phyloP scores from a whole-genome alignment of 2,888 invertebrate species.

The Zaprionus bogoriensis region DNA sequence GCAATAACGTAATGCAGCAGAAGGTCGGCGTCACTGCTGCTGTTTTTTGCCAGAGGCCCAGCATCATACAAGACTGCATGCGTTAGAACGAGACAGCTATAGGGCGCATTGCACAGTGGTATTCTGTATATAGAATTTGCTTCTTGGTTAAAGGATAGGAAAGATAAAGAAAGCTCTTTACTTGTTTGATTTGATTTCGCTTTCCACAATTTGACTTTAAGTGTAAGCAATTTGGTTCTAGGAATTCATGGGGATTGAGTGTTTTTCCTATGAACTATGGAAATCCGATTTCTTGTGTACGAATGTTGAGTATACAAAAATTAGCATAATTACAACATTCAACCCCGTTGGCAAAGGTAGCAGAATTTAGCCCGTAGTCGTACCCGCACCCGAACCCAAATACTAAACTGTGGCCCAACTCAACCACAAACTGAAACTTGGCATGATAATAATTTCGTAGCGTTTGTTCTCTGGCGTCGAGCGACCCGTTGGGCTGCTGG shows the following conservation, averaged over 20 bases:
- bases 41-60: too few species aligned
- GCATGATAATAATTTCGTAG: constrained; percentile 62
- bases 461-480: constrained; percentile 54
- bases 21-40: too few species aligned
- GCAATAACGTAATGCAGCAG: too few species aligned
- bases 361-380: constrained; percentile 12
- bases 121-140: too few species aligned
- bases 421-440: neutral
- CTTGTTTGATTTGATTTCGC: too few species aligned
- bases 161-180: too few species aligned
- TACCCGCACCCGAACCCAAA: constrained; percentile 17
- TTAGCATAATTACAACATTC: constrained; percentile 68
- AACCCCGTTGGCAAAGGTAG: constrained; percentile 38
- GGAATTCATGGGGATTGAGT: neutral
- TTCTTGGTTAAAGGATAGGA: too few species aligned
- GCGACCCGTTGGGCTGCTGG: constrained; percentile 10
- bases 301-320: constrained; percentile 56
- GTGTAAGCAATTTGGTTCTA: neutral
- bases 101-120: too few species aligned
- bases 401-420: neutral
- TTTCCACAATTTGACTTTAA: too few species aligned
- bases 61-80: too few species aligned
- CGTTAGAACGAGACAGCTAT: too few species aligned
- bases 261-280: neutral
- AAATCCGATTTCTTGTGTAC: neutral